Evolutionary conservation across 2,888 invertebrate species (phyloP).

Genomic region (Agrotis clavis): DNA sequence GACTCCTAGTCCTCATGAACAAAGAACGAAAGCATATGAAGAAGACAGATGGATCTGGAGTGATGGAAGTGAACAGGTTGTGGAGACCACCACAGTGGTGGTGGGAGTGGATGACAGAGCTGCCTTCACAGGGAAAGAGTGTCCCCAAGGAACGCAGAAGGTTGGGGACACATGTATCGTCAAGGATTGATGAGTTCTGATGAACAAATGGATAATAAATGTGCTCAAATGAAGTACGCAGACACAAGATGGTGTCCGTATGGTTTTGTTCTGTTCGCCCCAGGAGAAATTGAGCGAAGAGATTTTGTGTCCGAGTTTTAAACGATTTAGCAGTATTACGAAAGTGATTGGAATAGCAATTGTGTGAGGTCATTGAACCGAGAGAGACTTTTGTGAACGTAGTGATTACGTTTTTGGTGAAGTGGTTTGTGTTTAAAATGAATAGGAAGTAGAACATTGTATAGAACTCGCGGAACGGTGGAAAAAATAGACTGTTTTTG

Average conservation of each 20-base stretch:
- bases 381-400: background rate
- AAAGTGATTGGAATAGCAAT: conserved; percentile 50
- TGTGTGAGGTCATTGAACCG: conserved; percentile 39
- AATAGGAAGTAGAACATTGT: background rate
- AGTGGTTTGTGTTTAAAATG: background rate
- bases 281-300: conserved; percentile 7
- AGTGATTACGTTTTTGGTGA: background rate
- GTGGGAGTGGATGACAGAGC: conserved; percentile 48
- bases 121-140: conserved; percentile 47
- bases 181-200: conserved; percentile 26
- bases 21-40: conserved; percentile 10
- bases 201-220: conserved; percentile 1
- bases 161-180: conserved; percentile 31
- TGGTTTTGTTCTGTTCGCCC: background rate
- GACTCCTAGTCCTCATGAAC: conserved; percentile 11
- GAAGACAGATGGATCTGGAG: conserved; percentile 61
- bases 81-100: conserved; percentile 21
- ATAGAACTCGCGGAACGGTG: background rate
- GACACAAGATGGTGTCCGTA: background rate
- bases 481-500: background rate
- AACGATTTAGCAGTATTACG: conserved; percentile 40
- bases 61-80: conserved; percentile 17
- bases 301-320: conserved; percentile 11
- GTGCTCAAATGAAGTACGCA: background rate
- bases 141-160: conserved; percentile 46